Conservation (phyloP, 2,888 invertebrate genomes). For the Galerucella calmariensis region DNA sequence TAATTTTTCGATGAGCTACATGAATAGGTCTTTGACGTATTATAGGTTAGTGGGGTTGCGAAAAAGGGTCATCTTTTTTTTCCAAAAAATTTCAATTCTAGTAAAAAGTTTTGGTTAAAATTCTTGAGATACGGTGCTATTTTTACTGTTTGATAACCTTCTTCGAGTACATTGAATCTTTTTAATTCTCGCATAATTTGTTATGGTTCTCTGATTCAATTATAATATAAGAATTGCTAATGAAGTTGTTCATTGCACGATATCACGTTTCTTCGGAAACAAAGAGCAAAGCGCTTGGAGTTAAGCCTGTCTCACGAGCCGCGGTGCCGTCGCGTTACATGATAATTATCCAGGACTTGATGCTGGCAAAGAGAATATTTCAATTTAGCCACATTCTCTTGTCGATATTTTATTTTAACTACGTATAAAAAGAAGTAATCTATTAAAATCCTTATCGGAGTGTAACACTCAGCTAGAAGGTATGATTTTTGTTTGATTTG, state of each 20-base stretch:
- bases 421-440: too few species aligned
- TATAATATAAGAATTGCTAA: conserved; percentile 41
- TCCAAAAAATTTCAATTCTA: neutral
- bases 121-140: too few species aligned
- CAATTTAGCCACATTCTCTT: too few species aligned
- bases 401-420: too few species aligned
- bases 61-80: neutral
- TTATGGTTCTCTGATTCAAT: conserved; percentile 35
- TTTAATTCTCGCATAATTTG: conserved; percentile 38
- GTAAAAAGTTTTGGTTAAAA: neutral
- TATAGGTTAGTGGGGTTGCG: conserved; percentile 22
- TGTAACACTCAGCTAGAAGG: too few species aligned
- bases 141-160: too few species aligned
- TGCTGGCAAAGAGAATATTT: too few species aligned
- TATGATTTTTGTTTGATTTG: too few species aligned
- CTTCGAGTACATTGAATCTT: neutral
- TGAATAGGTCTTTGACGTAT: conserved; percentile 21
- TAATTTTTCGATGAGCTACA: conserved; percentile 16
- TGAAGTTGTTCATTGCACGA: conserved; percentile 22
- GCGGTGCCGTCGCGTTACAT: neutral
- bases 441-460: too few species aligned
- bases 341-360: too few species aligned
- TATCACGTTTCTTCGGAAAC: conserved; percentile 1
- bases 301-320: neutral
- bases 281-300: neutral